Conservation (phyloP, 2,797 vertebrate genomes). For the Carduelis carduelis region DNA sequence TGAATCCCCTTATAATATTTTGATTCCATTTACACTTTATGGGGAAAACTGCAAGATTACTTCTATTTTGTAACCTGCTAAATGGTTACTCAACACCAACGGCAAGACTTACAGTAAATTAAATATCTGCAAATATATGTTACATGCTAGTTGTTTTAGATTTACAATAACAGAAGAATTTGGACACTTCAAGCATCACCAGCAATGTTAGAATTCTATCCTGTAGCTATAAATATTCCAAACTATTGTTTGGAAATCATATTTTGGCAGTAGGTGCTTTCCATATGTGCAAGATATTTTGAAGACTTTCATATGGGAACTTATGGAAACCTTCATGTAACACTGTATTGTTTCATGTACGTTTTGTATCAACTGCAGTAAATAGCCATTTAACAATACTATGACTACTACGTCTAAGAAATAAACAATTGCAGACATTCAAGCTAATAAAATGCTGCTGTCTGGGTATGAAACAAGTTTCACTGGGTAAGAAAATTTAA, state of each 20-base stretch:
- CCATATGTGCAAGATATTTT: slow-evolving; percentile 20
- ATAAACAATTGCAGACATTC: not conserved
- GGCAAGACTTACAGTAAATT: not conserved
- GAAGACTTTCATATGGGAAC: not conserved
- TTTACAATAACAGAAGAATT: slow-evolving; percentile 59
- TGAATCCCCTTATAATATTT: not conserved
- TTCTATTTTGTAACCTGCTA: not conserved
- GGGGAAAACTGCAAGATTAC: not conserved
- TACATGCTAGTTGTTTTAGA: slow-evolving; percentile 53
- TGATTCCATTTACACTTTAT: slow-evolving; percentile 1
- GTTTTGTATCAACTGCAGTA: not conserved
- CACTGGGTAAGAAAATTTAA: not conserved
- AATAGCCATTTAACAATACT: not conserved
- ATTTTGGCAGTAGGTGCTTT: slow-evolving; percentile 40
- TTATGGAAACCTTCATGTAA: not conserved
- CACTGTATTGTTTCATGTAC: not conserved
- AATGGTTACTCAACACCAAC: not conserved
- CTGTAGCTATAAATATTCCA: slow-evolving; percentile 1
- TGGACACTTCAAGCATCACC: not conserved
- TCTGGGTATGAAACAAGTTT: not conserved
- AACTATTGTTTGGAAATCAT: slow-evolving; percentile 1
- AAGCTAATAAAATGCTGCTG: not conserved
- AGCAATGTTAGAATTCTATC: not conserved
- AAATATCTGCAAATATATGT: slow-evolving; percentile 24
- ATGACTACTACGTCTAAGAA: not conserved